A percentile compares a stretch with the other conserved stretches of the same genome.
These are phyloP conservation scores for Heliconius charithonia DNA, from an alignment of 2,888 invertebrate genomes.

Conservation along the genomic window DNA sequence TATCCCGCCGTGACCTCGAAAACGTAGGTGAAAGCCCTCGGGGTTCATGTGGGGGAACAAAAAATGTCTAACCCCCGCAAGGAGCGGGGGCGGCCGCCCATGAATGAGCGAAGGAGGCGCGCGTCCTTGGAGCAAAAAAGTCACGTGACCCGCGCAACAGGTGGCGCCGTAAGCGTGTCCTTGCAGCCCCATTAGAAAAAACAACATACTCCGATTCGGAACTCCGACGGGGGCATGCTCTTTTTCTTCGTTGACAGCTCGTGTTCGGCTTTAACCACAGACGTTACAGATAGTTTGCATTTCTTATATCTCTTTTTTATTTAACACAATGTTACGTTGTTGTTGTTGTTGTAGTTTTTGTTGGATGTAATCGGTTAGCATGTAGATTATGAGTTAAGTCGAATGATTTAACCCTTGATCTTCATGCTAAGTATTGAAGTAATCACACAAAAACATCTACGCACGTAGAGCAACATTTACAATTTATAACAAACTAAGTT, in stretches of 20 bases:
- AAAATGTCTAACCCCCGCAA: conserved; percentile 78
- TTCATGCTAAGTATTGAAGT: background rate
- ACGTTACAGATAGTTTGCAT: background rate
- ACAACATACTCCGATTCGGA: conserved; percentile 53
- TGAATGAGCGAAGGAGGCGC: conserved; percentile 83
- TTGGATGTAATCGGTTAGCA: background rate
- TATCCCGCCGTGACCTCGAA: conserved; percentile 82
- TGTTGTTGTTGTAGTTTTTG: background rate
- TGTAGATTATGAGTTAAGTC: conserved; percentile 15
- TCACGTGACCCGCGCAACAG: conserved; percentile 82
- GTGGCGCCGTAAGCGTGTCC: conserved; percentile 81
- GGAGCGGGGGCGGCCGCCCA: conserved; percentile 77
- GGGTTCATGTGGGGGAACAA: conserved; percentile 81
- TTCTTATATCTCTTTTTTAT: background rate
- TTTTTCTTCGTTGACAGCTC: conserved; percentile 34
- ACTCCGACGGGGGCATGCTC: conserved; percentile 35
- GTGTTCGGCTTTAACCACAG: conserved; percentile 24
- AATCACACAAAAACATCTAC: conserved; percentile 9
- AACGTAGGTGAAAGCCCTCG: conserved; percentile 83
- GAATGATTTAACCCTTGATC: background rate
- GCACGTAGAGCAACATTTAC: background rate
- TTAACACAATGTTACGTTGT: background rate
- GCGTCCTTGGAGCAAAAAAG: conserved; percentile 84
- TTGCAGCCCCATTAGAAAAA: conserved; percentile 74
- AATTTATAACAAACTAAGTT: conserved; percentile 23